Base-by-base conservation (phyloP, 2,888 invertebrate genomes). In the Smittia aterrima region DNA sequence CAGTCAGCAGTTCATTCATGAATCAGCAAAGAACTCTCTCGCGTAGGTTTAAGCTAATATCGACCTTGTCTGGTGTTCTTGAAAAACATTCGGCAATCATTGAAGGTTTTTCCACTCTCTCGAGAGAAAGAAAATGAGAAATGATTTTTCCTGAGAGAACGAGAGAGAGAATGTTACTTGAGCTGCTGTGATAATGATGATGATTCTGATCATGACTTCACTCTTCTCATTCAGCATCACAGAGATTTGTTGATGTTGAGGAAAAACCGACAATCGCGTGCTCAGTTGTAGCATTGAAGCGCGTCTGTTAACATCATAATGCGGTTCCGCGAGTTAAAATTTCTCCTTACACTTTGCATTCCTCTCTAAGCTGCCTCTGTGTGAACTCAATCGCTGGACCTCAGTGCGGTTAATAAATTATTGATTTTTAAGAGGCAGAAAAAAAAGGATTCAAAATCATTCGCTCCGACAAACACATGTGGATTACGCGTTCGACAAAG, bases 261-360 rank as follows among this genome's bases (percentile, higher is more conserved):
- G 22, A 24, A 68, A 68, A 68, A 41, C 47, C 68, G 41, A 68
- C 68, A 41, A 16, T 70, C 70, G 70, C 70, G 54, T 70, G 70
- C 53, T 70, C 47, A 70, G 70, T 70, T 70, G 54, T 70, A 70
- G 53, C 70, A 54, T 54, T 68, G 47, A 68, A 54, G 54, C 54
- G 70, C 53, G 41, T 70, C 54, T 70, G 70, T 24, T 70, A 53
- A 70, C 70, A 70, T 70, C 70, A 70, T 70, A 20, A 64, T 13
- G 16, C 20, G 32, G 20, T 66, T 66, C 32, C 58, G 58, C 38
- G 38, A 62, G 24, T 24, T 24, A 1, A n/a, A 24, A 9, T 9
- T 25, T 64, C 24, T 64, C 24, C 13, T 62, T 66, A 16, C 47
- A 47, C 11, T 47, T 47, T 47, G 11, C 47, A 47, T 47, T 11